Evolutionary conservation across 2,888 invertebrate species (phyloP).

Genomic region (Dinocampus coccinellae): DNA sequence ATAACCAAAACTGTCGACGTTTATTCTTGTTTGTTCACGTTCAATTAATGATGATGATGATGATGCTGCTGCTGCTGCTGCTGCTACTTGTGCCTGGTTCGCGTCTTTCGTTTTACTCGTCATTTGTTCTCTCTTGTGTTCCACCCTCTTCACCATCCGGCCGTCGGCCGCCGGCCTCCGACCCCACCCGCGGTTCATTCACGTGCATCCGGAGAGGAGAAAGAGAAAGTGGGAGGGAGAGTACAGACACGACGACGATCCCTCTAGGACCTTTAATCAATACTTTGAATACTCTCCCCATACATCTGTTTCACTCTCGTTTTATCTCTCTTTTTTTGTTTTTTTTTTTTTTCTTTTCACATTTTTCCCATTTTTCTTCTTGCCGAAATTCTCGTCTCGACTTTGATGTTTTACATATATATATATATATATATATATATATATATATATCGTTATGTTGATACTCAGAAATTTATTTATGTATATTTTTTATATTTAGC

Average conservation of each 20-base stretch:
- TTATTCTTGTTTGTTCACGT: too few relatives aligned
- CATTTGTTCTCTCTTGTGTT: not conserved
- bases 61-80: not conserved
- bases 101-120: too few relatives aligned
- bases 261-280: constrained; percentile 61
- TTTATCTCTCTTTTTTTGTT: not conserved
- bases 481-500: too few relatives aligned
- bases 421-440: too few relatives aligned
- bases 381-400: too few relatives aligned
- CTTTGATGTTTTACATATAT: too few relatives aligned
- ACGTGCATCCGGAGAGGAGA: constrained; percentile 44
- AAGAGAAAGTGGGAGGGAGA: constrained; percentile 22
- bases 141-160: not conserved
- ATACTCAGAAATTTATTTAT: too few relatives aligned
- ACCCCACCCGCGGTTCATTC: constrained; percentile 38
- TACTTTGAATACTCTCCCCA: constrained; percentile 48
- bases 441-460: too few relatives aligned
- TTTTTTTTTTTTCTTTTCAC: not conserved
- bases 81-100: too few relatives aligned
- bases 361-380: not conserved
- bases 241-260: constrained; percentile 32
- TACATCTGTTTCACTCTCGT: constrained; percentile 4
- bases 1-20: too few relatives aligned
- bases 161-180: not conserved
- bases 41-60: too few relatives aligned